A percentile compares a stretch with the other conserved stretches of the same genome.
phyloP scores from a whole-genome alignment of 2,797 vertebrate species.

The Pantherophis vulpinus region DNA sequence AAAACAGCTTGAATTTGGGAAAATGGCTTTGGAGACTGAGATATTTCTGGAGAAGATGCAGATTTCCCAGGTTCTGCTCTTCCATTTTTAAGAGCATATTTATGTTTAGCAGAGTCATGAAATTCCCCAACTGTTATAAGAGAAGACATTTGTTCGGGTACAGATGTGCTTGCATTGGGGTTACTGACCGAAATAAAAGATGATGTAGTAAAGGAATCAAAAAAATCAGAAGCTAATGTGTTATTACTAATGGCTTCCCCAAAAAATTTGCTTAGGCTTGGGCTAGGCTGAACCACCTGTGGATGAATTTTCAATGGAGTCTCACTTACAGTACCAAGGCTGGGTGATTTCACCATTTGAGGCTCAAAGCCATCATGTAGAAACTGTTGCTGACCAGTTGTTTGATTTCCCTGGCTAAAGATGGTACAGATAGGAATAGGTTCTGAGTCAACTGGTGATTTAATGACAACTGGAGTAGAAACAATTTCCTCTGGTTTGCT shows the following conservation, averaged over 20 bases:
- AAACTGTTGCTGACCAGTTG: slow-evolving; percentile 72
- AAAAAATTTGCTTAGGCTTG: slow-evolving; percentile 97
- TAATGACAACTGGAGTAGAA: slow-evolving; percentile 21
- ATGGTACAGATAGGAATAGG: slow-evolving; percentile 91
- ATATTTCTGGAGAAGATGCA: slow-evolving; percentile 59
- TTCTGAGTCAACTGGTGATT: slow-evolving; percentile 63
- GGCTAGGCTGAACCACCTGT: slow-evolving; percentile 91
- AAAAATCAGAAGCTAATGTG: slow-evolving; percentile 89
- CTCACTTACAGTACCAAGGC: slow-evolving; percentile 81
- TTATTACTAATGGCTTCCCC: slow-evolving; percentile 79
- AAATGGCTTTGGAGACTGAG: slow-evolving; percentile 75
- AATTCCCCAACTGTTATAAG: slow-evolving; percentile 61
- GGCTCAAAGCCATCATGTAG: slow-evolving; percentile 89
- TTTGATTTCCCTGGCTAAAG: slow-evolving; percentile 81
- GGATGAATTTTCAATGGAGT: slow-evolving; percentile 76
- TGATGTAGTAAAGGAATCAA: slow-evolving; percentile 93
- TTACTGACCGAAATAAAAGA: slow-evolving; percentile 94
- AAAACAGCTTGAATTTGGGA: slow-evolving; percentile 92
- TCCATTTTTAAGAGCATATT: slow-evolving; percentile 62
- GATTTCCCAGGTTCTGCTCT: slow-evolving; percentile 58
- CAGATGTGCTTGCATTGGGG: slow-evolving; percentile 80
- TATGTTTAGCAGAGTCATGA: slow-evolving; percentile 53
- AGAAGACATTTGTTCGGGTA: slow-evolving; percentile 74
- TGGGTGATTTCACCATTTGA: slow-evolving; percentile 96
- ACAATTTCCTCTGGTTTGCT: slow-evolving; percentile 44